Conservation (phyloP, 1,140 invertebrate genomes). For the Drosophila nannoptera region DNA sequence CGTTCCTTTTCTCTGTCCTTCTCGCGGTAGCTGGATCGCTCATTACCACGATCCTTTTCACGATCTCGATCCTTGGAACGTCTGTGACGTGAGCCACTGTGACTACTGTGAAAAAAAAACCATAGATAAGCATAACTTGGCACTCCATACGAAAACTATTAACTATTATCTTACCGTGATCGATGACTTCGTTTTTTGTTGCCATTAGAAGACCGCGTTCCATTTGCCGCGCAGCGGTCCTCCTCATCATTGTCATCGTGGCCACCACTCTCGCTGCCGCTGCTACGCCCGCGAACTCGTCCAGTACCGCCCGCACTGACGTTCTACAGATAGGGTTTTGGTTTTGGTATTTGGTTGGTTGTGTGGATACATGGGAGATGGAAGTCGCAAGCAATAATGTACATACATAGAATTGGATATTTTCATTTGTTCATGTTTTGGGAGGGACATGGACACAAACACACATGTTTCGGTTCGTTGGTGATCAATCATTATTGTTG, state of each 20-base stretch:
- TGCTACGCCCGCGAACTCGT: conserved; percentile 63
- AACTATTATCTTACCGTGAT: conserved; percentile 46
- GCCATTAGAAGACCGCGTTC: conserved; percentile 53
- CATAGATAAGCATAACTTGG: not conserved
- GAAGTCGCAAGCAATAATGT: conserved; percentile 70
- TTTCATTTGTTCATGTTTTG: conserved; percentile 52
- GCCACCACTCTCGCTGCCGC: conserved; percentile 53
- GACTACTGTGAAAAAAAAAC: conserved; percentile 48
- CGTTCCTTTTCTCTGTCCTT: conserved; percentile 78
- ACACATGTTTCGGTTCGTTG: conserved; percentile 55
- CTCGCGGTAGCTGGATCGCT: conserved; percentile 56
- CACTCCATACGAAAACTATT: not conserved
- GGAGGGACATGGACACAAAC: conserved; percentile 44
- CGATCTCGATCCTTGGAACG: conserved; percentile 60
- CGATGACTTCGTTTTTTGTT: conserved; percentile 61
- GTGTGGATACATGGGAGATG: conserved; percentile 29
- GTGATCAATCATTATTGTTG: conserved; percentile 65
- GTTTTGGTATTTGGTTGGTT: conserved; percentile 46
- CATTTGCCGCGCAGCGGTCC: conserved; percentile 49
- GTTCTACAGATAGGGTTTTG: conserved; percentile 61
- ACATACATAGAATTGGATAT: conserved; percentile 70
- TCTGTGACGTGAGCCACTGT: conserved; percentile 61
- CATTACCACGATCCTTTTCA: conserved; percentile 45
- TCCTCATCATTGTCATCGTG: conserved; percentile 57
- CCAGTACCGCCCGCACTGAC: conserved; percentile 64